Evolutionary conservation across 2,888 invertebrate genomes (phyloP).

Genomic region (Tryphoninae sp.): DNA sequence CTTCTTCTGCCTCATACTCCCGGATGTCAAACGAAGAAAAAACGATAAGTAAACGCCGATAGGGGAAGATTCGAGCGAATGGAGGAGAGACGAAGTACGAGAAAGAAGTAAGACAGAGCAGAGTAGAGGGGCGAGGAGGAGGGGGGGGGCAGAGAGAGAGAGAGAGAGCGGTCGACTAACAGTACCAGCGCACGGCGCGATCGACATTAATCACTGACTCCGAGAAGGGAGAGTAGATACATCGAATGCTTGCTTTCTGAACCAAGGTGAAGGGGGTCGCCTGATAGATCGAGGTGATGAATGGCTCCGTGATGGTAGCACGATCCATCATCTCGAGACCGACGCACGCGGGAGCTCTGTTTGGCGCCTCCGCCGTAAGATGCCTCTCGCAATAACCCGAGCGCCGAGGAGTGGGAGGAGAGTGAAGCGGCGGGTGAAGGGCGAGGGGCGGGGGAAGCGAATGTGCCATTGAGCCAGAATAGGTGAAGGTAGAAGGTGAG

Average conservation of each 20-base stretch:
- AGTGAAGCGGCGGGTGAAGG: not conserved
- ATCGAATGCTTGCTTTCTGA: constrained; percentile 80
- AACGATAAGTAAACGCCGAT: constrained; percentile 49
- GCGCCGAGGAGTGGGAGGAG: constrained; percentile 34
- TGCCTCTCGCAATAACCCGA: constrained; percentile 40
- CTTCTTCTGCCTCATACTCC: not conserved
- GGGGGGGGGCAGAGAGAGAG: constrained; percentile 60
- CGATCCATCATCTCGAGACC: constrained; percentile 78
- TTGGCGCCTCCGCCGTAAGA: constrained; percentile 56
- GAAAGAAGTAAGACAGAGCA: constrained; percentile 39
- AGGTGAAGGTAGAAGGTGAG: constrained; percentile 70
- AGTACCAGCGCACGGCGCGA: constrained; percentile 72
- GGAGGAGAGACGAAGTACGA: constrained; percentile 41
- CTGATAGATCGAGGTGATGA: constrained; percentile 81
- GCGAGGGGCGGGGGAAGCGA: constrained; percentile 53
- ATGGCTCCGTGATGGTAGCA: constrained; percentile 79
- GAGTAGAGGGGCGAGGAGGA: constrained; percentile 35
- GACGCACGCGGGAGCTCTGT: constrained; percentile 62
- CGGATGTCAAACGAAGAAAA: constrained; percentile 38
- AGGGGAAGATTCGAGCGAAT: constrained; percentile 41
- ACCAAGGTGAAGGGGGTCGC: constrained; percentile 78
- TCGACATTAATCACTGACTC: constrained; percentile 80
- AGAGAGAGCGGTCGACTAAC: constrained; percentile 77
- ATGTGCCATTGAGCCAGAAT: constrained; percentile 69
- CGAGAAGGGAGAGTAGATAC: constrained; percentile 78